phyloP scores from a whole-genome alignment of 2,797 vertebrate genomes.

The Rhinatrema bivittatum region DNA sequence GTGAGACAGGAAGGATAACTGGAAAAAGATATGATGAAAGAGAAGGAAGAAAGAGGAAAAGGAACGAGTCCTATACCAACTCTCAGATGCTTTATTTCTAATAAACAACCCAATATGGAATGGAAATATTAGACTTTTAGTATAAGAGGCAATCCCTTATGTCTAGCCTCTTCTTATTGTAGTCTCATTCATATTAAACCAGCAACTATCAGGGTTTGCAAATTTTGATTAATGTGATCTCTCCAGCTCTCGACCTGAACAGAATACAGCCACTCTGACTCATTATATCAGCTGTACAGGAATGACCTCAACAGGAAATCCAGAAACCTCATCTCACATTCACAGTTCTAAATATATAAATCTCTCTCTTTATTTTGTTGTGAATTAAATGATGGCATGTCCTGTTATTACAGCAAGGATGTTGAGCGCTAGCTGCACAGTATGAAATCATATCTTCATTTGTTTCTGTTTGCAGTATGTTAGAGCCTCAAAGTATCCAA shows the following conservation, averaged over 20 bases:
- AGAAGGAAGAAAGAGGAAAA: slow-evolving; percentile 7
- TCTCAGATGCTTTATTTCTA: slow-evolving; percentile 44
- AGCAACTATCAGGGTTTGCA: slow-evolving; percentile 38
- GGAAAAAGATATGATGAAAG: neutral
- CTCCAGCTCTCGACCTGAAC: slow-evolving; percentile 37
- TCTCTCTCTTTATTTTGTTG: slow-evolving; percentile 55
- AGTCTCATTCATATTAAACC: slow-evolving; percentile 35
- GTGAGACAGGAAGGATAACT: neutral
- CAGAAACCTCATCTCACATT: slow-evolving; percentile 55
- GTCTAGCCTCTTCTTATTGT: slow-evolving; percentile 1
- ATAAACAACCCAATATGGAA: slow-evolving; percentile 55
- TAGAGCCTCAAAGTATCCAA: slow-evolving; percentile 37
- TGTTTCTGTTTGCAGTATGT: slow-evolving; percentile 29
- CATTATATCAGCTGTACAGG: slow-evolving; percentile 47
- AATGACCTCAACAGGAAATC: slow-evolving; percentile 64
- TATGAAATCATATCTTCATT: slow-evolving; percentile 14
- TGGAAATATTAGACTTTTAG: slow-evolving; percentile 30
- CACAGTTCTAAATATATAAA: slow-evolving; percentile 55
- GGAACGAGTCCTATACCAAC: slow-evolving; percentile 20
- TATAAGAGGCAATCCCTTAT: slow-evolving; percentile 18
- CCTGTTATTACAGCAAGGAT: slow-evolving; percentile 51
- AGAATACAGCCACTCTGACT: slow-evolving; percentile 52
- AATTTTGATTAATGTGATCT: too few species aligned
- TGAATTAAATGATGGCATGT: slow-evolving; percentile 61
- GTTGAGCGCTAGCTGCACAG: slow-evolving; percentile 38